Evolutionary conservation across 2,113 vertebrate species (phyloP), one percentile per base, ranked within the genome.

Genomic region (Lepisosteus oculatus): DNA sequence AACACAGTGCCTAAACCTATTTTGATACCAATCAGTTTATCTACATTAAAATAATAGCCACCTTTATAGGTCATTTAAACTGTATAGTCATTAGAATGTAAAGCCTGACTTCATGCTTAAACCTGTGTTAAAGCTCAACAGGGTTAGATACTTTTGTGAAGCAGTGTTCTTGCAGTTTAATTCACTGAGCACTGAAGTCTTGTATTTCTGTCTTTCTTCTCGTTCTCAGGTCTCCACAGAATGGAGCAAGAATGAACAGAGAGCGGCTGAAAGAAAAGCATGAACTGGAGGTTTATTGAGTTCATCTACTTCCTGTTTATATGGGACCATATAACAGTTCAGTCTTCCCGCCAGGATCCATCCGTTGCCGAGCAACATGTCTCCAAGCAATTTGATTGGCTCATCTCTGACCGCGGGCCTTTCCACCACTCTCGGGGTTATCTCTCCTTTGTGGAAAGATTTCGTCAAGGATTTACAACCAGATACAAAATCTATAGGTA

Each of bases 221-320:
- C 47, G 77, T 70, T 55, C 75, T 44, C 85, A 99, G 96, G 97
- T 97, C 96, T 96, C 97, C 97, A 93, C 90, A 97, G 92, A 95
- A 99, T 99, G 97, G 97, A 98, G 97, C 95, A 95, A 99, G 97
- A 99, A 99, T 99, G 97, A 99, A 93, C 97, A 95, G 94, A 93
- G 93, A 95, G 94, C 94, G 95, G 97, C 94, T 95, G 94, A 95
- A 94, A 92, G 96, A 96, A 96, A 98, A 99, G 97, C 97, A 99
- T 99, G 97, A 97, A 97, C 97, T 99, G 97, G 96, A 97, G 97
- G 95, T 94, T 97, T 95, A 95, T 95, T 97, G 95, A 98, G 96
- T 95, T 99, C 93, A 96, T 97, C 94, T 99, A 95, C 95, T 95
- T 98, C 95, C 97, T 99, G 95, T 97, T 99, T 97, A 92, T 99